phyloP scores from a whole-genome alignment of 2,797 vertebrate species.

The Mus caroli region DNA sequence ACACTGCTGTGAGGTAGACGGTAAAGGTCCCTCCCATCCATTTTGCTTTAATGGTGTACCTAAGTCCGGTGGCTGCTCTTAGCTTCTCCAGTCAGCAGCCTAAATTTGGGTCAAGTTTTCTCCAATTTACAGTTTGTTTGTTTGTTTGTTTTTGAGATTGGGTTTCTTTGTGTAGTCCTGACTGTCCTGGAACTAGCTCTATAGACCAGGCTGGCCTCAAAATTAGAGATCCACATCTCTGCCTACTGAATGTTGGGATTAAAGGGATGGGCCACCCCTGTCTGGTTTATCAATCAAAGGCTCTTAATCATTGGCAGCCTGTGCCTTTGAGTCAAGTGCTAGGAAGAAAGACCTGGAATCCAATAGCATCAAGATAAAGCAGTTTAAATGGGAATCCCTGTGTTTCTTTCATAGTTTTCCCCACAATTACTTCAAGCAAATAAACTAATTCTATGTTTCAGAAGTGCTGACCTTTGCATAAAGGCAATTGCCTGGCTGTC shows the following conservation, averaged over 20 bases:
- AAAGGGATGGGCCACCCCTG: neutral
- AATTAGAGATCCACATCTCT: neutral
- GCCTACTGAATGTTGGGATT: neutral
- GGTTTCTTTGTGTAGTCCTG: neutral
- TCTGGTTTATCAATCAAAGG: neutral
- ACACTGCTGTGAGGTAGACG: neutral
- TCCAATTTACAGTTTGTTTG: neutral
- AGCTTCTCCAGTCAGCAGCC: neutral
- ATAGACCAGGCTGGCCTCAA: neutral
- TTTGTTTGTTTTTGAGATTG: neutral
- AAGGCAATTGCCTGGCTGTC: neutral
- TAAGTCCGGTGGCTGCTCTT: neutral
- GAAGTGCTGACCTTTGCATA: neutral
- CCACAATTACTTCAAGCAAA: slow-evolving; percentile 21
- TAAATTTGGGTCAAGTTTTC: neutral
- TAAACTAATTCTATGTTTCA: slow-evolving; percentile 22
- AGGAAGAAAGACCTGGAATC: neutral
- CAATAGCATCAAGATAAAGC: neutral
- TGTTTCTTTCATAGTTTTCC: neutral
- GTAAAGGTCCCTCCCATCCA: slow-evolving; percentile 10
- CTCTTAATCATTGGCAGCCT: neutral
- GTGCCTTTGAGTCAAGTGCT: neutral
- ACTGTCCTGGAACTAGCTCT: neutral
- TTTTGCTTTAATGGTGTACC: neutral
- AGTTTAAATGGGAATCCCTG: neutral